A percentile compares a stretch with the other conserved stretches of the same genome.
These are phyloP conservation scores for Cryptotermes secundus DNA, from an alignment of 1,140 invertebrate genomes.

Conservation along the genomic window DNA sequence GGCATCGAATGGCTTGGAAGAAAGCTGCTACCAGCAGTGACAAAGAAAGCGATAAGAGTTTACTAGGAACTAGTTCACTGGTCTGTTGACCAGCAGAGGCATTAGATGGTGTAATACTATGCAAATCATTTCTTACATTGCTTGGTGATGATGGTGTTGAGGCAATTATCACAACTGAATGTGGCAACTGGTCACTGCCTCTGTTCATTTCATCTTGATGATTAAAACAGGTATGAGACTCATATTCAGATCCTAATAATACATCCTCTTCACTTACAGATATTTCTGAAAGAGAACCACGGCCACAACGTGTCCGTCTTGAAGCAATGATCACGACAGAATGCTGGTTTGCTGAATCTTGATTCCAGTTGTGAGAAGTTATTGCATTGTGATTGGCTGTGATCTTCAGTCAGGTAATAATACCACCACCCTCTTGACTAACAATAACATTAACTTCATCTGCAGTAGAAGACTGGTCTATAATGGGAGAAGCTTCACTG, in stretches of 20 bases:
- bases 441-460: slow-evolving; percentile 30
- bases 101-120: background rate
- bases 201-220: background rate
- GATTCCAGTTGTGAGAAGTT: background rate
- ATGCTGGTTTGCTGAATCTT: slow-evolving; percentile 22
- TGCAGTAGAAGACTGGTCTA: background rate
- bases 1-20: slow-evolving; percentile 49
- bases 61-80: slow-evolving; percentile 46
- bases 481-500: background rate
- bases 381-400: background rate
- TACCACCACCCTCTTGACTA: slow-evolving; percentile 5
- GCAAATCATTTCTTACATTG: background rate
- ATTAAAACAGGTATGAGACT: background rate
- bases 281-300: background rate
- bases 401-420: slow-evolving; percentile 28
- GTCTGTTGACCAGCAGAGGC: slow-evolving; percentile 35
- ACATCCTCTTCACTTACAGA: background rate
- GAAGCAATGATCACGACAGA: slow-evolving; percentile 25
- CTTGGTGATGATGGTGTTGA: background rate
- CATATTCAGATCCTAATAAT: background rate
- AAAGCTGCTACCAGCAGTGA: slow-evolving; percentile 51
- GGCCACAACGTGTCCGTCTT: background rate
- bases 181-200: background rate
- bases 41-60: slow-evolving; percentile 50
- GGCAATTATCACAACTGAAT: slow-evolving; percentile 29